Evolutionary conservation across 2,888 invertebrate species (phyloP).

Genomic region (Drosophila maculinotata): DNA sequence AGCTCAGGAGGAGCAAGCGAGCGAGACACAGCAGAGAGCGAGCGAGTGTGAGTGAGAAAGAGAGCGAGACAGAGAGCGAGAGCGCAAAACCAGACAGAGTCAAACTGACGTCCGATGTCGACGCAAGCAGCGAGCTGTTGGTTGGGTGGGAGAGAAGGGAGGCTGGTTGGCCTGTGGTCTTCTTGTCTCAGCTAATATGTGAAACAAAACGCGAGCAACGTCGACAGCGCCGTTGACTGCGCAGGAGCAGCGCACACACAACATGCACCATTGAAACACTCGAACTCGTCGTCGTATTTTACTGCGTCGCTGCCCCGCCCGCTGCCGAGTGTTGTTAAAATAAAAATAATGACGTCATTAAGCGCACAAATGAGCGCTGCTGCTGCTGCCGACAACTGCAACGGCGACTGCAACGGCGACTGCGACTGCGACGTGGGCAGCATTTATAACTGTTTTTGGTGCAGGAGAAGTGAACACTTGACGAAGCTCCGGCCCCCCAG

Average conservation of each 20-base stretch:
- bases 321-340: slow-evolving; percentile 74
- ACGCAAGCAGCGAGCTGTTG: slow-evolving; percentile 61
- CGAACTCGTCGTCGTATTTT: slow-evolving; percentile 65
- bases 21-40: slow-evolving; percentile 41
- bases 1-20: slow-evolving; percentile 69
- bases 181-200: slow-evolving; percentile 67
- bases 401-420: slow-evolving; percentile 25
- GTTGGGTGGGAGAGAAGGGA: slow-evolving; percentile 39
- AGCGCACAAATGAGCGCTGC: slow-evolving; percentile 79
- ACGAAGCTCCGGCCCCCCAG: slow-evolving; percentile 63
- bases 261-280: slow-evolving; percentile 60
- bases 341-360: slow-evolving; percentile 81
- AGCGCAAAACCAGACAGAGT: slow-evolving; percentile 60
- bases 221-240: slow-evolving; percentile 69
- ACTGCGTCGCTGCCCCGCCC: slow-evolving; percentile 57
- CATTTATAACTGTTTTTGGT: slow-evolving; percentile 76
- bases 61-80: slow-evolving; percentile 38
- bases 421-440: slow-evolving; percentile 49
- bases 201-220: slow-evolving; percentile 67
- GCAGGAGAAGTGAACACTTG: slow-evolving; percentile 77
- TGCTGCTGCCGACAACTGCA: slow-evolving; percentile 51
- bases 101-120: slow-evolving; percentile 60
- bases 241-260: slow-evolving; percentile 74
- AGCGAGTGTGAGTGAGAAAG: slow-evolving; percentile 22
- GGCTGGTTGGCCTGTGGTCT: slow-evolving; percentile 56